Evolutionary conservation across 2,888 invertebrate species (phyloP), one percentile per base, ranked within the genome.

Genomic region (Stenchaetothrips biformis): DNA sequence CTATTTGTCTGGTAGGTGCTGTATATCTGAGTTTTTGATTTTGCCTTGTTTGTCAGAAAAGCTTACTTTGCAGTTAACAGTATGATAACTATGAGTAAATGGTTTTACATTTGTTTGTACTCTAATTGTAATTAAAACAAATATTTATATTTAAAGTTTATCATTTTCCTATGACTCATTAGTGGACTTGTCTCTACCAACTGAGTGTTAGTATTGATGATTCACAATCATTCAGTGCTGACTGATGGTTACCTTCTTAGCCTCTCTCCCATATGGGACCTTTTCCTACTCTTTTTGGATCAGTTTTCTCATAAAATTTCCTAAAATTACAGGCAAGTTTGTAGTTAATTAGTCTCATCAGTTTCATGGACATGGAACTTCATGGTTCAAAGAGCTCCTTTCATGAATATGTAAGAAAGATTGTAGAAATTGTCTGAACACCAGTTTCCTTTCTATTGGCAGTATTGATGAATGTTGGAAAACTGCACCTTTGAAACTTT

Each of bases 111-210:
- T 74, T 74, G 67, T 74, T 74, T 74, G 67, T 74, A 74, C 67
- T 74, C 67, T 74, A 74, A 74, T 74, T 74, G 67, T 74, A 74
- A 74, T 74, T 74, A 74, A 74, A 74, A 74, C 67, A 74, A 74
- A 74, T 74, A 74, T 74, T 74, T 74, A 74, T 74, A 74, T 74
- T 21, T 74, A 74, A 25, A 74, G 67, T 74, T 74, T 74, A 74
- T 74, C 67, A 74, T 74, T 74, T 74, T 74, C 67, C 67, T 74
- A 11, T 74, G 21, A 21, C 67, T 74, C 25, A 11, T 11, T 25
- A 74, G 67, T 74, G 25, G 67, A 25, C 67, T 25, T 21, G 25
- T 74, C 67, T 74, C 11, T 59, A 59, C 59, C 59, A 59, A 74
- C 67, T 74, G 67, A 18, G 16, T 53, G 53, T 74, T 74, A 74